Evolutionary conservation across 2,113 vertebrate species (phyloP).

Genomic region (Serinus canaria): DNA sequence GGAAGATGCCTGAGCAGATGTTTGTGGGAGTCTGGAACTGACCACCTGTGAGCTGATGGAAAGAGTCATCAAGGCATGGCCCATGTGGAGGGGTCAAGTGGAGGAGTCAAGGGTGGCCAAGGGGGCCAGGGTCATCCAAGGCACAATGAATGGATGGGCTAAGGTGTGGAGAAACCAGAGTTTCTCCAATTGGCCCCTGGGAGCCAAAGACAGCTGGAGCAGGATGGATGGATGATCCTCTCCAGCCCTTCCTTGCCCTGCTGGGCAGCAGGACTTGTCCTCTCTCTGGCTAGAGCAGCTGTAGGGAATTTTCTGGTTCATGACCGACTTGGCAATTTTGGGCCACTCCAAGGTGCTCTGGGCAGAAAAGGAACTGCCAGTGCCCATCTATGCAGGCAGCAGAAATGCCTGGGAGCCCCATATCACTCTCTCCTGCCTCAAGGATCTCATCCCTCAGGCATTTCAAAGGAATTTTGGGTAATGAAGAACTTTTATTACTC

Average conservation of each 20-base stretch:
- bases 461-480: background rate
- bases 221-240: background rate
- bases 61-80: background rate
- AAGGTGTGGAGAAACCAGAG: background rate
- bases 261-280: background rate
- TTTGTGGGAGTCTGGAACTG: background rate
- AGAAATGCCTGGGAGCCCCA: background rate
- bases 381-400: background rate
- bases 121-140: background rate
- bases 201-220: background rate
- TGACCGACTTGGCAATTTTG: background rate
- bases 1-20: background rate
- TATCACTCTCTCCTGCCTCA: background rate
- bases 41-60: background rate
- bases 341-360: background rate
- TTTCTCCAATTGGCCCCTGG: background rate
- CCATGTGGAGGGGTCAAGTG: background rate
- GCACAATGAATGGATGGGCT: background rate
- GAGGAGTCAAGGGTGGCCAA: background rate
- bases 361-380: background rate
- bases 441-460: background rate
- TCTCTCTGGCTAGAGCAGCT: background rate
- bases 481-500: background rate
- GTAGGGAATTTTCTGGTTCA: background rate
- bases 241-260: rapidly evolving